Conservation (phyloP, 2,888 invertebrate species). For the Thera britannica region DNA sequence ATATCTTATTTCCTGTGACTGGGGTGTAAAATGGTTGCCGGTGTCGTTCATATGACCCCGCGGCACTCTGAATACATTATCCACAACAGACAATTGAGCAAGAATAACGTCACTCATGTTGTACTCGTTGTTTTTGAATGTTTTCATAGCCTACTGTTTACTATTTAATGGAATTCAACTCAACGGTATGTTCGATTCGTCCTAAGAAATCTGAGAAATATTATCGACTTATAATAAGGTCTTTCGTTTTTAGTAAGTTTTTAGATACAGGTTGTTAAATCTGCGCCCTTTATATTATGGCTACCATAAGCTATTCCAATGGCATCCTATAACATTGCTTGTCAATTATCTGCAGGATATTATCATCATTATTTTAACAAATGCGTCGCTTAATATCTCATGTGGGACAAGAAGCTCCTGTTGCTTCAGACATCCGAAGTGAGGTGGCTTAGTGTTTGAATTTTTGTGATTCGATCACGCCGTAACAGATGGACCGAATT, state of each 20-base stretch:
- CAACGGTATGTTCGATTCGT: conserved; percentile 16
- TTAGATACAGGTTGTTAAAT: neutral
- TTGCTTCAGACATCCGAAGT: too few species aligned
- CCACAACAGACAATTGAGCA: conserved; percentile 58
- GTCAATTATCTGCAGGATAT: too few species aligned
- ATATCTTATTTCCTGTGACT: conserved; percentile 22
- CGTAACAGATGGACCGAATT: too few species aligned
- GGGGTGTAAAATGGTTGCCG: conserved; percentile 53
- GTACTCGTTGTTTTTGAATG: conserved; percentile 43
- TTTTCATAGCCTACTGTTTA: conserved; percentile 32
- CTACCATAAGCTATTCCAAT: neutral
- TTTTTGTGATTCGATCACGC: too few species aligned
- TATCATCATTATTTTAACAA: too few species aligned
- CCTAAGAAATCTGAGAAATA: neutral
- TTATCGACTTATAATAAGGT: neutral
- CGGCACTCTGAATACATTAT: conserved; percentile 72
- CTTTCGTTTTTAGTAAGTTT: neutral
- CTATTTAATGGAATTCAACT: conserved; percentile 19
- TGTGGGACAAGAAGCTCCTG: too few species aligned
- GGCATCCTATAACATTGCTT: neutral
- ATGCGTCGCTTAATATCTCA: too few species aligned
- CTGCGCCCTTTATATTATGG: neutral
- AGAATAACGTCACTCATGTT: conserved; percentile 48
- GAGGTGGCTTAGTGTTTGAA: too few species aligned
- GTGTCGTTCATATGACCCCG: conserved; percentile 70